phyloP scores from a whole-genome alignment of 2,888 invertebrate genomes.

The Acanthosoma haemorrhoidale region DNA sequence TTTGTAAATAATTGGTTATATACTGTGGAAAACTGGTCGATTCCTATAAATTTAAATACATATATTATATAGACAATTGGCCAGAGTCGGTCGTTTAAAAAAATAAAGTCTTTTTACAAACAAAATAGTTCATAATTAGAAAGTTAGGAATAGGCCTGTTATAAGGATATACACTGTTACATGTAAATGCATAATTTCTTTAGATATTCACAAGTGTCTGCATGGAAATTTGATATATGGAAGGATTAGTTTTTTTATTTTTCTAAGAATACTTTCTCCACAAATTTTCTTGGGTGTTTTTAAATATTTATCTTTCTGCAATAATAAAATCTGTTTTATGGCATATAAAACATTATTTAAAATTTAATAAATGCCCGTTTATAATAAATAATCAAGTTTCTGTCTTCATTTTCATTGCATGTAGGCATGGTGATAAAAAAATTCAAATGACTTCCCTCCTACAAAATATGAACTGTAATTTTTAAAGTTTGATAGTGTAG shows the following conservation, averaged over 20 bases:
- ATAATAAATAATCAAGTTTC: too few species aligned
- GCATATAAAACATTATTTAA: too few species aligned
- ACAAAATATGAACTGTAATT: constrained; percentile 3
- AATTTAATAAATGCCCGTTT: too few species aligned
- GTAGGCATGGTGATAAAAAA: background rate
- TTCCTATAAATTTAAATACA: background rate
- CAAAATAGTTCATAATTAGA: background rate
- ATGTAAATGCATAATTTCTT: background rate
- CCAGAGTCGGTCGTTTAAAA: background rate
- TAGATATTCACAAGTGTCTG: background rate
- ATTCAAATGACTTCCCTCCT: constrained; percentile 12
- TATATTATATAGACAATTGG: background rate
- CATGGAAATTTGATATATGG: background rate
- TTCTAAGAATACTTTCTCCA: too few species aligned
- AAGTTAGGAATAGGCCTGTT: background rate
- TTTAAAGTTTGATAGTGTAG: constrained; percentile 21
- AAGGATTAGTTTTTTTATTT: too few species aligned
- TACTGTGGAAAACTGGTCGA: background rate
- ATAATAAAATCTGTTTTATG: too few species aligned
- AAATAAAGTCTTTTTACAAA: background rate
- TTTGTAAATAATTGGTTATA: constrained; percentile 16
- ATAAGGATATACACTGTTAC: background rate
- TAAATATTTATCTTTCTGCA: too few species aligned
- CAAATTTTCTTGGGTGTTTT: too few species aligned
- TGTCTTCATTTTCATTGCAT: background rate